phyloP scores from a whole-genome alignment of 2,797 vertebrate species.

The Distichodus sexfasciatus region DNA sequence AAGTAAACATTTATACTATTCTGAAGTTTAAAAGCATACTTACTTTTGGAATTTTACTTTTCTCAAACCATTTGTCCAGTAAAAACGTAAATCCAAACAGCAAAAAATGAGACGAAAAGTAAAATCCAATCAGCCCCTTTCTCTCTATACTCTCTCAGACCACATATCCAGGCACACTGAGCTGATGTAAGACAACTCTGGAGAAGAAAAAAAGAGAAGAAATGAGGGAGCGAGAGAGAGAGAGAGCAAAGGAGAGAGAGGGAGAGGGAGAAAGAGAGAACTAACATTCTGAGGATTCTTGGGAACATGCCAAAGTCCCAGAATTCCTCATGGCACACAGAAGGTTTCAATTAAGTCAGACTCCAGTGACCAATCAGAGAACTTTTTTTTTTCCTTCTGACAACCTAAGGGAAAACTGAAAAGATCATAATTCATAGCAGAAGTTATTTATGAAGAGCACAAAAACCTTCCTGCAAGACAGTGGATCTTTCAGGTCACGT shows the following conservation, averaged over 20 bases:
- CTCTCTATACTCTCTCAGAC: slow-evolving; percentile 54
- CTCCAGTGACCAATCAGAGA: slow-evolving; percentile 79
- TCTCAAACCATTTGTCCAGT: slow-evolving; percentile 56
- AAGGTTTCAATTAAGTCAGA: slow-evolving; percentile 93
- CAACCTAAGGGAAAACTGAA: slow-evolving; percentile 69
- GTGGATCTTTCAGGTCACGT: background rate
- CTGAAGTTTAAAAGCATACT: slow-evolving; percentile 25
- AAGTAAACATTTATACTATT: slow-evolving; percentile 6
- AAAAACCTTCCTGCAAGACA: background rate
- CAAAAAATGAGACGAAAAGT: background rate
- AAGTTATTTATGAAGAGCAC: slow-evolving; percentile 18
- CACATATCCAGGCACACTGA: slow-evolving; percentile 58
- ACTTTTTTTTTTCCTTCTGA: slow-evolving; percentile 74
- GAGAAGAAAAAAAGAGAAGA: slow-evolving; percentile 1
- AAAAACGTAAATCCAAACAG: slow-evolving; percentile 46
- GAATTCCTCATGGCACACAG: slow-evolving; percentile 91
- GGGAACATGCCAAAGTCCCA: slow-evolving; percentile 88
- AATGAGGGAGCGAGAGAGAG: background rate
- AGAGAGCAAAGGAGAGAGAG: slow-evolving; percentile 13
- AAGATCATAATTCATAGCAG: slow-evolving; percentile 73
- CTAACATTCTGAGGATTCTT: slow-evolving; percentile 93
- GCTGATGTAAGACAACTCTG: slow-evolving; percentile 94
- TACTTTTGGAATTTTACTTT: slow-evolving; percentile 44
- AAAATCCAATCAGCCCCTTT: slow-evolving; percentile 44
- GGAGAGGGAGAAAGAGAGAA: slow-evolving; percentile 16